A percentile compares a stretch with the other conserved stretches of the same genome.
These are phyloP conservation scores for Regulus satrapa DNA, from an alignment of 2,113 vertebrate genomes.

Conservation along the genomic window DNA sequence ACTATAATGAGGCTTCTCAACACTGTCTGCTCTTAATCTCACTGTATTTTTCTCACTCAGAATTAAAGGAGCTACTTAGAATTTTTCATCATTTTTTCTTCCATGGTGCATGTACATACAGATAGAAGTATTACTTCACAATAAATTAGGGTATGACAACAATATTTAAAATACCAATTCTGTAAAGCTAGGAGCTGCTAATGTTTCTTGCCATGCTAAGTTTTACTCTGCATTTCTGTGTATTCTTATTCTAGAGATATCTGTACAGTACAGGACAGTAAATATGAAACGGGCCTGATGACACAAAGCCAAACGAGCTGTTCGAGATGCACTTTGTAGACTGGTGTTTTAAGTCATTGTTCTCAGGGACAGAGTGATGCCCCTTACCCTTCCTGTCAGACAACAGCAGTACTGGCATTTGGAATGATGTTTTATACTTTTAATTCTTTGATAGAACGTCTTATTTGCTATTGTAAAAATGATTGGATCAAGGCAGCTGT, in stretches of 20 bases:
- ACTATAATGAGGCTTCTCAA: neutral
- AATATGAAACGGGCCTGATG: neutral
- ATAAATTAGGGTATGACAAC: neutral
- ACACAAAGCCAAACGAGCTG: neutral
- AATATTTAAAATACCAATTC: neutral
- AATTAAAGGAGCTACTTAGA: neutral
- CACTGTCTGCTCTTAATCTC: neutral
- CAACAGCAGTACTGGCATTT: conserved; percentile 4
- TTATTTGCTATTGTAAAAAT: conserved; percentile 78
- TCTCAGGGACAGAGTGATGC: neutral
- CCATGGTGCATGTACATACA: neutral
- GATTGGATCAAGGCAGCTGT: conserved; percentile 78
- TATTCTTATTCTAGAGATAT: neutral
- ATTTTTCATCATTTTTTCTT: neutral
- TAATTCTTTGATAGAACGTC: conserved; percentile 61
- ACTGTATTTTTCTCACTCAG: neutral
- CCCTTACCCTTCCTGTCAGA: neutral
- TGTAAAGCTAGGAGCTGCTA: neutral
- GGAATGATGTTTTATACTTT: neutral
- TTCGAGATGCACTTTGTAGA: neutral
- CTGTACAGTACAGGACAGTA: neutral
- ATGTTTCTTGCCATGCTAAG: neutral
- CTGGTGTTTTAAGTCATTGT: neutral
- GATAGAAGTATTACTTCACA: neutral
- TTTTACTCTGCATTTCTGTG: neutral